Conservation (phyloP, 2,888 invertebrate species). For the Cancer borealis region DNA sequence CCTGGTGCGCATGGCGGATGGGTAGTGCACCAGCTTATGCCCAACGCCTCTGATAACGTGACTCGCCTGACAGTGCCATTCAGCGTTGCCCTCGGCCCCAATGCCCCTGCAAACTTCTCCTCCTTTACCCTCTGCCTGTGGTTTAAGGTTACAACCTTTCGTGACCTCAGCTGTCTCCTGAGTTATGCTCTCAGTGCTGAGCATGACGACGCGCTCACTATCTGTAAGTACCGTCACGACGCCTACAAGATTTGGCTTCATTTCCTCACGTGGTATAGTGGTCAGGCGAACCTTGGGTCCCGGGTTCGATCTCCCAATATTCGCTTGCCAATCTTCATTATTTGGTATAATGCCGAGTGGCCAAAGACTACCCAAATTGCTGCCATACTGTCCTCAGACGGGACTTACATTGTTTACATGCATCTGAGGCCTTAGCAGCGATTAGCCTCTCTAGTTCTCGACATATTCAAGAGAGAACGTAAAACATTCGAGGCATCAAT, state of each 20-base stretch:
- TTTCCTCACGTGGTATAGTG: neutral
- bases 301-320: too few relatives aligned
- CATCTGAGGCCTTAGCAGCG: too few relatives aligned
- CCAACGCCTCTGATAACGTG: conserved; percentile 1
- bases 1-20: neutral
- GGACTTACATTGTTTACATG: too few relatives aligned
- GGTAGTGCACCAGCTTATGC: conserved; percentile 47
- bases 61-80: conserved; percentile 47
- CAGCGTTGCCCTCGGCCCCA: neutral
- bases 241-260: neutral
- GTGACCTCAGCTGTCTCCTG: conserved; percentile 50
- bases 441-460: too few relatives aligned
- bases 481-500: too few relatives aligned
- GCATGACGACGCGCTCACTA: conserved; percentile 40
- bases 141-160: conserved; percentile 49
- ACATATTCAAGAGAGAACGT: too few relatives aligned
- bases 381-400: too few relatives aligned
- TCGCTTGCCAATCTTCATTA: too few relatives aligned
- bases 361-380: too few relatives aligned
- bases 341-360: too few relatives aligned
- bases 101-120: neutral
- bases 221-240: conserved; percentile 6
- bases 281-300: too few relatives aligned
- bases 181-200: conserved; percentile 58
- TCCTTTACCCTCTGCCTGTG: conserved; percentile 63